Evolutionary conservation across 2,113 vertebrate genomes (phyloP).

Genomic region (Rostratula benghalensis): DNA sequence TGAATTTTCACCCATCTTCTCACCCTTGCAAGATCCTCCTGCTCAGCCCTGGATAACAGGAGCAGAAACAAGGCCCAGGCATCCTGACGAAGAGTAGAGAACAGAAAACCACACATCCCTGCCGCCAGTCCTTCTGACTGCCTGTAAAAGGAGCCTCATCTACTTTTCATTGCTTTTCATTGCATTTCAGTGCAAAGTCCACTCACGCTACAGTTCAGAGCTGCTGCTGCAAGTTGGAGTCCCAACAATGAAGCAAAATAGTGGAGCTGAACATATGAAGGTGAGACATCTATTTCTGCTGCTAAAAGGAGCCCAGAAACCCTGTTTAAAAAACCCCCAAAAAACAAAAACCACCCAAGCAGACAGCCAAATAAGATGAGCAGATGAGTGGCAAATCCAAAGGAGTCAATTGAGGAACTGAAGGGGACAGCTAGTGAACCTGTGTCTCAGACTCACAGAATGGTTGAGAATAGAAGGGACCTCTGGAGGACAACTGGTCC

Average conservation of each 20-base stretch:
- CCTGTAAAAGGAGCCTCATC: neutral
- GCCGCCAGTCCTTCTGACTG: neutral
- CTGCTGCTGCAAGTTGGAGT: neutral
- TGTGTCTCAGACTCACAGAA: neutral
- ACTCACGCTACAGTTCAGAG: neutral
- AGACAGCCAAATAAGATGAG: neutral
- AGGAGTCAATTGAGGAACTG: rapidly evolving
- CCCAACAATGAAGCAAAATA: neutral
- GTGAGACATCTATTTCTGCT: neutral
- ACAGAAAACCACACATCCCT: neutral
- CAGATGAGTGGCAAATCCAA: neutral
- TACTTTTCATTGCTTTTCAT: neutral
- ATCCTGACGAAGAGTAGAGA: neutral
- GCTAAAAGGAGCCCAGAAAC: neutral
- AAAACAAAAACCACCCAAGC: neutral
- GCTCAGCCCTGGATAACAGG: neutral
- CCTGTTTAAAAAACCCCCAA: neutral
- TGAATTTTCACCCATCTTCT: neutral
- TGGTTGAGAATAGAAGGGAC: neutral
- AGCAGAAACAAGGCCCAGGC: neutral
- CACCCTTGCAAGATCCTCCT: neutral
- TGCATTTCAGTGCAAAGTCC: neutral
- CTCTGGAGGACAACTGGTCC: neutral
- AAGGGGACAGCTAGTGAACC: neutral
- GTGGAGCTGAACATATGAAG: neutral